Evolutionary conservation across 2,113 vertebrate species (phyloP).

Genomic region (Cottus gobio): DNA sequence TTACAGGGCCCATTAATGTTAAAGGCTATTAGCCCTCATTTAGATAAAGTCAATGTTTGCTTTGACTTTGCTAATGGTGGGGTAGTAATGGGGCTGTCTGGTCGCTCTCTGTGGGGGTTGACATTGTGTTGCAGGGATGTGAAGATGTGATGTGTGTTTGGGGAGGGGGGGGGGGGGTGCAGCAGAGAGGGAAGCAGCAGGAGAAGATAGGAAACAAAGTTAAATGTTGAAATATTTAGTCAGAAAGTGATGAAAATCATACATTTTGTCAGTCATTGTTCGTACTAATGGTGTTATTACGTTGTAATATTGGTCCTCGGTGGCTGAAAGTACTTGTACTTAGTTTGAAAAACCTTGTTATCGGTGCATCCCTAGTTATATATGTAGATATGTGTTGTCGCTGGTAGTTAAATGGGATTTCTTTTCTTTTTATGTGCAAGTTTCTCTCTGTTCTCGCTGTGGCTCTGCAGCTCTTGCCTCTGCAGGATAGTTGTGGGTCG

Average conservation of each 20-base stretch:
- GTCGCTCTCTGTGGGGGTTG: slow-evolving; percentile 55
- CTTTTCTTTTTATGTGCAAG: not conserved
- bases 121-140: slow-evolving; percentile 23
- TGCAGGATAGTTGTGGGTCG: slow-evolving; percentile 50
- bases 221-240: not conserved
- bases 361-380: too few relatives aligned
- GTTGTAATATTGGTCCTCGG: not conserved
- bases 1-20: slow-evolving; percentile 68
- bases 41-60: slow-evolving; percentile 79
- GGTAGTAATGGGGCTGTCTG: slow-evolving; percentile 62
- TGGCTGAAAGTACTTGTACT: too few relatives aligned
- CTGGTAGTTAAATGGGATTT: not conserved
- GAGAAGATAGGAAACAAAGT: slow-evolving; percentile 32
- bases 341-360: too few relatives aligned
- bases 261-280: too few relatives aligned
- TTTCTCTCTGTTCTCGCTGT: not conserved
- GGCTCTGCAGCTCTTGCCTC: not conserved
- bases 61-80: slow-evolving; percentile 69
- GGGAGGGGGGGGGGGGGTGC: not conserved
- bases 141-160: slow-evolving; percentile 46
- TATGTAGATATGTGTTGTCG: not conserved
- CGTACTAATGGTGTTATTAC: not conserved
- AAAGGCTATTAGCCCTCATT: slow-evolving; percentile 70
- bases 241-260: not conserved
- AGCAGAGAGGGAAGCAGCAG: slow-evolving; percentile 21